These are phyloP conservation scores for Indicator indicator DNA, from an alignment of 2,113 vertebrate genomes.

Conservation along the genomic window DNA sequence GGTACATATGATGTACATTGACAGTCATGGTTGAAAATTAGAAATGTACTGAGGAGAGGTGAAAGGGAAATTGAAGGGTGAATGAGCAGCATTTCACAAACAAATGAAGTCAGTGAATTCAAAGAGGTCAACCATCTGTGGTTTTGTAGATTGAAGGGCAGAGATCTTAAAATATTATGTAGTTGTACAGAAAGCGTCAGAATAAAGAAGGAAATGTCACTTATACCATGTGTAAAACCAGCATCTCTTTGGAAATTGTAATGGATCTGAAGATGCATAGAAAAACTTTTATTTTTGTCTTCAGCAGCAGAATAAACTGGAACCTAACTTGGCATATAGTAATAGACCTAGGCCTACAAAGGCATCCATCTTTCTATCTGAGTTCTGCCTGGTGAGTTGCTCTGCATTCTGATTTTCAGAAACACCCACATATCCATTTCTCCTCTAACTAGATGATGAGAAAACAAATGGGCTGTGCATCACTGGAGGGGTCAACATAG, in stretches of 20 bases:
- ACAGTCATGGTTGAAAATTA: not conserved
- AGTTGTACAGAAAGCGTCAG: not conserved
- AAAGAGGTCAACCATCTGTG: not conserved
- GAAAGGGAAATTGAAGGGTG: not conserved
- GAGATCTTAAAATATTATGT: not conserved
- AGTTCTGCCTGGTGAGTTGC: not conserved
- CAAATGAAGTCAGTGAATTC: not conserved
- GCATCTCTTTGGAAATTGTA: not conserved
- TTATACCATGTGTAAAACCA: not conserved
- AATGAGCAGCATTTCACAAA: not conserved
- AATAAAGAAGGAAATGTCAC: not conserved
- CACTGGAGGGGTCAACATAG: not conserved
- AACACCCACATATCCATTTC: not conserved
- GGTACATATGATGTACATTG: not conserved
- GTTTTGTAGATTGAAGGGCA: not conserved
- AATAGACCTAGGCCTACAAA: not conserved
- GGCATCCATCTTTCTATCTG: not conserved
- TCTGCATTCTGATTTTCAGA: conserved; percentile 27
- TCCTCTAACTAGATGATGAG: not conserved
- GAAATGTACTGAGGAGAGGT: not conserved
- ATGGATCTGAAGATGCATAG: not conserved
- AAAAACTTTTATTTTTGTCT: not conserved
- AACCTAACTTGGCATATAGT: not conserved
- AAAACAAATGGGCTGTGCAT: not conserved
- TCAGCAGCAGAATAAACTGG: not conserved